Evolutionary conservation across 2,888 invertebrate genomes (phyloP), one percentile per base, ranked within the genome.

Genomic region (Anorthoa munda): DNA sequence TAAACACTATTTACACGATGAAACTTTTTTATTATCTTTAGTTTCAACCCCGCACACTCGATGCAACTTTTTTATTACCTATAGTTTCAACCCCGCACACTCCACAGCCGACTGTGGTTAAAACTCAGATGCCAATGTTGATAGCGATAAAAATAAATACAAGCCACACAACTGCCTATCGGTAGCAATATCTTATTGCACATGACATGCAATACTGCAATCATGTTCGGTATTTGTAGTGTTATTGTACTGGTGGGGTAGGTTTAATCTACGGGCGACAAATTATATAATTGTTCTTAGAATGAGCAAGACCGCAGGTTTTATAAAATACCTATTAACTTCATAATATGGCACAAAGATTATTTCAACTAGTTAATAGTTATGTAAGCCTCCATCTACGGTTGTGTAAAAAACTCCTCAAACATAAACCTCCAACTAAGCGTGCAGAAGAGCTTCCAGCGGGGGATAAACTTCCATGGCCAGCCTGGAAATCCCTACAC

Each of bases 171-270:
- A 53, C 26, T 53, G 60, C 31, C 58, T 82, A 81, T 81, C 79
- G 51, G 53, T 26, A 77, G 72, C 65, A 46, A 81, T 82, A 68
- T 82, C 72, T 59, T 58, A 66, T 69, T 82, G 72, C 72, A 72
- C 50, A 63, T 23, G 60, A 72, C 80, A 80, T 80, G 80, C 82
- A 72, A 80, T 56, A 23, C 59, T 80, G 82, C 73, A 77, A 80
- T 80, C 39, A 80, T 3, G 58, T 55, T 12, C 23, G 12, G 4
- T 55, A 26, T 68, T 66, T 53, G 11, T 26, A 56, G 17, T 61
- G n/a, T 51, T 64, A 53, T 55, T 64, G 63, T 60, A 39, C 21
- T 23, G 46, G 9, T 51, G 39, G 2, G 45, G 2, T 58, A 51
- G 51, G 23, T 31, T 66, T 53, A 46, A 46, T 46, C 11, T 46